These are phyloP conservation scores for Neoitamus cyanurus DNA, from an alignment of 2,888 invertebrate genomes.

Conservation along the genomic window DNA sequence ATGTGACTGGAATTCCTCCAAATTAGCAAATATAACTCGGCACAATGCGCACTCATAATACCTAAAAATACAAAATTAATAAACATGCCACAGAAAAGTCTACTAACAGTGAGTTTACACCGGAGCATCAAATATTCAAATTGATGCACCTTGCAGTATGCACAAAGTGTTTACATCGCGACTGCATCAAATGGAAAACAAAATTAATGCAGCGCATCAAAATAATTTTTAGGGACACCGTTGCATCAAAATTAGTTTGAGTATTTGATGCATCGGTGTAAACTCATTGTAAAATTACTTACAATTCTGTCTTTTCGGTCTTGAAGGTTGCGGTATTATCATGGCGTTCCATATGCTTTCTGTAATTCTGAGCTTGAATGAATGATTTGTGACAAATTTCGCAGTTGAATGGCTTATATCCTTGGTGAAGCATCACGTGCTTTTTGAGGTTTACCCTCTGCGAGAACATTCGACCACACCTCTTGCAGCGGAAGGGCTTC, in stretches of 20 bases:
- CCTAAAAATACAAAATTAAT: conserved; percentile 51
- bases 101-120: background rate
- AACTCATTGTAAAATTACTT: conserved; percentile 19
- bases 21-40: conserved; percentile 62
- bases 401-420: conserved; percentile 63
- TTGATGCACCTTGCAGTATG: too few relatives aligned
- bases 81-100: background rate
- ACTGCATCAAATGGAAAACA: too few relatives aligned
- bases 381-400: conserved; percentile 64
- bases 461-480: conserved; percentile 64
- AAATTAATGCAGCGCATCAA: too few relatives aligned
- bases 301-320: conserved; percentile 42
- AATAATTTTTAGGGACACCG: too few relatives aligned
- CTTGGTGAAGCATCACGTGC: conserved; percentile 64
- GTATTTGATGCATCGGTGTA: too few relatives aligned
- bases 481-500: conserved; percentile 65
- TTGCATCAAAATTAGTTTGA: too few relatives aligned
- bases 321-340: background rate
- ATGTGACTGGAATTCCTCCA: conserved; percentile 63
- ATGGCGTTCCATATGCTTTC: conserved; percentile 59
- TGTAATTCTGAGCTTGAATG: conserved; percentile 63
- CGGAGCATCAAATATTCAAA: too few relatives aligned
- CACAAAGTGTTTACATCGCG: too few relatives aligned
- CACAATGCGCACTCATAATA: conserved; percentile 64
- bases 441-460: conserved; percentile 66